These are phyloP conservation scores for Acanthurus lineatus DNA, from an alignment of 2,797 vertebrate genomes.

Conservation along the genomic window DNA sequence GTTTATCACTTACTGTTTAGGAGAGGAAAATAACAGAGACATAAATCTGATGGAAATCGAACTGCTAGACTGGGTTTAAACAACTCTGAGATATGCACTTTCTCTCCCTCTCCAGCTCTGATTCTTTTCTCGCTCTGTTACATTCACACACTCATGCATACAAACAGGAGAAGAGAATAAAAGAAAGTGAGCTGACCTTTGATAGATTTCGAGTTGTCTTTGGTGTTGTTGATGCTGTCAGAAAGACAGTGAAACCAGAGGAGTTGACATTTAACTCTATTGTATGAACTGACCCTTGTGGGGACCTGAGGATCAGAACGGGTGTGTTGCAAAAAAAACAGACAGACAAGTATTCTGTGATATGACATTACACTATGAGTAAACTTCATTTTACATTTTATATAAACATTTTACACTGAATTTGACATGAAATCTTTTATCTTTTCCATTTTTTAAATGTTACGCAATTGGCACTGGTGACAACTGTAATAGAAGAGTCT, in stretches of 20 bases:
- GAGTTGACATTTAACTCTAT: slow-evolving; percentile 71
- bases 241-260: slow-evolving; percentile 66
- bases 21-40: slow-evolving; percentile 73
- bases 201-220: slow-evolving; percentile 58
- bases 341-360: not conserved
- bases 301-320: slow-evolving; percentile 34
- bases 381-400: no score
- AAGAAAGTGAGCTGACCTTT: slow-evolving; percentile 64
- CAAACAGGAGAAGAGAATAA: slow-evolving; percentile 23
- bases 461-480: not conserved
- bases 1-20: slow-evolving; percentile 77
- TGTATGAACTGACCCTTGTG: slow-evolving; percentile 69
- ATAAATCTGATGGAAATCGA: slow-evolving; percentile 77
- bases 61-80: slow-evolving; percentile 62
- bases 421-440: not conserved
- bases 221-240: slow-evolving; percentile 67
- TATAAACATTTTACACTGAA: not conserved
- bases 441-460: slow-evolving; percentile 3
- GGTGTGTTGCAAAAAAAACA: slow-evolving; percentile 24
- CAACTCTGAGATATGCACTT: slow-evolving; percentile 52
- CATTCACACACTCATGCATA: slow-evolving; percentile 19
- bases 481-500: not conserved
- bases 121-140: not conserved
- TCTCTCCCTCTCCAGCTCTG: slow-evolving; percentile 11
- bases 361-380: no score